phyloP scores from a whole-genome alignment of 2,888 invertebrate species.

The Lithodes maja region DNA sequence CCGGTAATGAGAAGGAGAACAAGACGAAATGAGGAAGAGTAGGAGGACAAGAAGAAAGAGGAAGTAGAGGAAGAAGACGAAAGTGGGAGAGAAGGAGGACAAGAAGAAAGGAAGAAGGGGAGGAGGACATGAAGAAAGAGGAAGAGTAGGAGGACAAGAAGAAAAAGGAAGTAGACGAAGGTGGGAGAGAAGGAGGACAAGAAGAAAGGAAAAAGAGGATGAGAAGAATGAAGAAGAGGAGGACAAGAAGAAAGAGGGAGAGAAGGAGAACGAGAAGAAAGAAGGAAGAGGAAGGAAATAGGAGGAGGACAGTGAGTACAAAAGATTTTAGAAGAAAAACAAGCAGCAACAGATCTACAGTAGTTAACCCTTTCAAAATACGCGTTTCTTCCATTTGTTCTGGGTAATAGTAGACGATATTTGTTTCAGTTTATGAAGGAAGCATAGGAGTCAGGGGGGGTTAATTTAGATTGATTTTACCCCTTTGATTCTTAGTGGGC shows the following conservation, averaged over 20 bases:
- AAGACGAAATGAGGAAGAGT: not conserved
- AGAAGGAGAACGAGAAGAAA: not conserved
- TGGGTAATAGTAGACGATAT: no score
- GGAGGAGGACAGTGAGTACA: not conserved
- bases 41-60: not conserved
- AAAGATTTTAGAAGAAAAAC: no score
- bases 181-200: not conserved
- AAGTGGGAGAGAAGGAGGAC: not conserved
- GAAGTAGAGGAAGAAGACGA: not conserved
- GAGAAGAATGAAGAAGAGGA: not conserved
- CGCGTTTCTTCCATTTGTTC: no score
- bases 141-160: not conserved
- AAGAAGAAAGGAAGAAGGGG: not conserved
- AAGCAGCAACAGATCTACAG: no score
- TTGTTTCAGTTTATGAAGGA: no score
- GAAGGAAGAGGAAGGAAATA: not conserved
- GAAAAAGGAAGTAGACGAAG: not conserved
- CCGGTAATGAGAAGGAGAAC: not conserved
- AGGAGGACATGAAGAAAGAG: not conserved
- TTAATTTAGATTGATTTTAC: no score
- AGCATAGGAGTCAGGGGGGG: no score
- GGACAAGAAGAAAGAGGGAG: not conserved
- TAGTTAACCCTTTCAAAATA: no score
- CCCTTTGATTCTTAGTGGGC: no score
- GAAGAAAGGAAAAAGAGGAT: not conserved